Evolutionary conservation across 2,797 vertebrate species (phyloP).

Genomic region (Meda fulgida): DNA sequence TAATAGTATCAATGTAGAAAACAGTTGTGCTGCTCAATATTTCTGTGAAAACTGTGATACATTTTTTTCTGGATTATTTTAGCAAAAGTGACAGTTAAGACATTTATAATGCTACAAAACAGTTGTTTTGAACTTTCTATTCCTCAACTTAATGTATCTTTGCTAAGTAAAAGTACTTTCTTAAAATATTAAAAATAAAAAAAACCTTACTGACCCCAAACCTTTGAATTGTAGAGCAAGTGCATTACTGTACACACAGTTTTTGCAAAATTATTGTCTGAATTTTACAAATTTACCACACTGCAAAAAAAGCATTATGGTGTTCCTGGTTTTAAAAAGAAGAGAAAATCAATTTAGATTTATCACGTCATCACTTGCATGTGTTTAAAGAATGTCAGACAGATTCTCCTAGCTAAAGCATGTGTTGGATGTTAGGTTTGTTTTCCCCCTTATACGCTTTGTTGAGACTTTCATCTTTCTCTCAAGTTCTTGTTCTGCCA

Average conservation of each 20-base stretch:
- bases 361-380: not conserved
- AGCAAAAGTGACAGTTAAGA: not conserved
- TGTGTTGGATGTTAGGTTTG: not conserved
- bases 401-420: not conserved
- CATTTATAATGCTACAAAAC: not conserved
- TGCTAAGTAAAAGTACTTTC: too few relatives aligned
- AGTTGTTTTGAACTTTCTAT: not conserved
- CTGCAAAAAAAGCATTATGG: not conserved
- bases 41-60: not conserved
- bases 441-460: slow-evolving; percentile 23
- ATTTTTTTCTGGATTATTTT: not conserved
- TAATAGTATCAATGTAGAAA: not conserved
- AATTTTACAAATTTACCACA: not conserved
- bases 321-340: not conserved
- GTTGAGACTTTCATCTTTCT: slow-evolving; percentile 34
- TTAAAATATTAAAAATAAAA: too few relatives aligned
- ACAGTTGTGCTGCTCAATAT: not conserved
- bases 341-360: slow-evolving; percentile 1
- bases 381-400: not conserved
- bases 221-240: not conserved
- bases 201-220: not conserved
- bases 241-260: not conserved
- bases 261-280: not conserved
- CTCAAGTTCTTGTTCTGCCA: slow-evolving; percentile 12
- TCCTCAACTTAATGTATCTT: not conserved